Percentiles rank a stretch among this genome's conserved stretches.
phyloP scores from a whole-genome alignment of 2,888 invertebrate species.

The Meteorus colon region DNA sequence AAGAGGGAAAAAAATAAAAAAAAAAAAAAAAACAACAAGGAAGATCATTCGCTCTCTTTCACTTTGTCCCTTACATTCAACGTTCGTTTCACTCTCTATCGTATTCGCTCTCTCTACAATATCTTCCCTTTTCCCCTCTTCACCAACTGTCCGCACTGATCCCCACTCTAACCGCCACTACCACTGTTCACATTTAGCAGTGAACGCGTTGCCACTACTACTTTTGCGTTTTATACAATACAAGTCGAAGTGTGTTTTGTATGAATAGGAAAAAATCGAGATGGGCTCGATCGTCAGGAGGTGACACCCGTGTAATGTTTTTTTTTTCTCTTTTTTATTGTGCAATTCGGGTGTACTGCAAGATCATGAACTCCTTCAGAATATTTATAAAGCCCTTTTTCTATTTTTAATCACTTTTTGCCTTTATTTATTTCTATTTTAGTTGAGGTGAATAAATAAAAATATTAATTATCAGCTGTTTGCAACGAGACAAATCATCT shows the following conservation, averaged over 20 bases:
- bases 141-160: not conserved
- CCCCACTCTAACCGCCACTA: not conserved
- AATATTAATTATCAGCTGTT: not conserved
- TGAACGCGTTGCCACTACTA: conserved; percentile 57
- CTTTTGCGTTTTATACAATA: conserved; percentile 59
- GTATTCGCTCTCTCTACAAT: not conserved
- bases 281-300: conserved; percentile 39
- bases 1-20: too few species aligned
- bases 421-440: not conserved
- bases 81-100: not conserved
- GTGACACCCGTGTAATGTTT: conserved; percentile 49
- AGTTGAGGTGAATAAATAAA: not conserved
- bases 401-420: not conserved
- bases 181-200: not conserved
- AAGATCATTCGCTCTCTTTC: not conserved
- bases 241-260: conserved; percentile 58
- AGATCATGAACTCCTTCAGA: not conserved
- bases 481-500: not conserved
- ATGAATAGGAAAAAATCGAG: conserved; percentile 7
- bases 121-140: not conserved
- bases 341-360: not conserved
- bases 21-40: not conserved
- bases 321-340: conserved; percentile 4
- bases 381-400: not conserved
- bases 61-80: not conserved